A percentile compares a stretch with the other conserved stretches of the same genome.
These are phyloP conservation scores for Drosophila suboccidentalis DNA, from an alignment of 2,888 invertebrate genomes.

Conservation along the genomic window DNA sequence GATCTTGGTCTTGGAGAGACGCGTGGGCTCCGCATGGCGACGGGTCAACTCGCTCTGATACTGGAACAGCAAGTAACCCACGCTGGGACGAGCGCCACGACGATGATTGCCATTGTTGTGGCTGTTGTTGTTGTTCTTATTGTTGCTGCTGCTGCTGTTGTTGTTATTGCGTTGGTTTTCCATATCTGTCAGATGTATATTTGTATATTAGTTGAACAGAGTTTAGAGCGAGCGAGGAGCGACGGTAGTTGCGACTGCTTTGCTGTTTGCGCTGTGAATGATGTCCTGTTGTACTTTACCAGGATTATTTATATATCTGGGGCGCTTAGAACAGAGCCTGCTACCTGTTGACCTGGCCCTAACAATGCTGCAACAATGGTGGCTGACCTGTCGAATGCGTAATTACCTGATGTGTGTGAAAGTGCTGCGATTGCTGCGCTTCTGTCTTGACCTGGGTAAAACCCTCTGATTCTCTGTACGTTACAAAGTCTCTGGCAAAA, in stretches of 20 bases:
- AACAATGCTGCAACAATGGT: not conserved
- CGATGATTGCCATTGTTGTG: constrained; percentile 34
- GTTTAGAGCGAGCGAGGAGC: not conserved
- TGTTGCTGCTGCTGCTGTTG: not conserved
- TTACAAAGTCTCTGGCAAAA: constrained; percentile 4
- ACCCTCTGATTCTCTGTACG: constrained; percentile 17
- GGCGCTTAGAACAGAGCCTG: constrained; percentile 34
- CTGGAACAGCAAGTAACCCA: constrained; percentile 71
- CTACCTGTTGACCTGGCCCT: constrained; percentile 46
- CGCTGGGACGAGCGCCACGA: constrained; percentile 60
- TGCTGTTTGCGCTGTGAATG: constrained; percentile 64
- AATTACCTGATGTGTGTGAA: constrained; percentile 65
- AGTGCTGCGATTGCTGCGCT: constrained; percentile 18
- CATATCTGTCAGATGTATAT: constrained; percentile 3
- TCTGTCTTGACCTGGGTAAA: constrained; percentile 42
- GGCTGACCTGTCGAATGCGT: constrained; percentile 44
- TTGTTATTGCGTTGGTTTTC: constrained; percentile 52
- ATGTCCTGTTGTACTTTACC: constrained; percentile 62
- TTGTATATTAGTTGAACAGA: not conserved
- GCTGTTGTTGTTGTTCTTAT: constrained; percentile 16
- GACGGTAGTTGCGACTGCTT: constrained; percentile 41
- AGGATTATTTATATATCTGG: constrained; percentile 76
- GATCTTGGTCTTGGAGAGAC: constrained; percentile 70
- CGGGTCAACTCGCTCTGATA: constrained; percentile 74
- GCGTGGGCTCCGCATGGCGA: constrained; percentile 58